Evolutionary conservation across 2,797 vertebrate genomes (phyloP).

Genomic region (Falco naumanni): DNA sequence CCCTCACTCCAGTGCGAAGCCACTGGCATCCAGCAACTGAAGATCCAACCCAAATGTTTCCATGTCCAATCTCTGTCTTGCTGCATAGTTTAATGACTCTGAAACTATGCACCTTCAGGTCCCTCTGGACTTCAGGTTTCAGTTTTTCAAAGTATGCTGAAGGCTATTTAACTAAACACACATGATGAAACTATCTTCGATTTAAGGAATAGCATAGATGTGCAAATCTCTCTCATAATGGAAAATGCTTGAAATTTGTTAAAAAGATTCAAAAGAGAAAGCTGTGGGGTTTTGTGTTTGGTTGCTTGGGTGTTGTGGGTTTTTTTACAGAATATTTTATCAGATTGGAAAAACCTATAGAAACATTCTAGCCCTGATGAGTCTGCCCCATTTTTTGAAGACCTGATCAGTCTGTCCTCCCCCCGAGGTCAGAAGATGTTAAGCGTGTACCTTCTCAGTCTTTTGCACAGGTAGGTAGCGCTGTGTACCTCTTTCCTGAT

Average conservation of each 20-base stretch:
- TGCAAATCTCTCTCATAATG: not conserved
- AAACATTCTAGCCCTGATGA: not conserved
- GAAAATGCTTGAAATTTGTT: not conserved
- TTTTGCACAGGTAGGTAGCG: not conserved
- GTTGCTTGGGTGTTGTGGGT: not conserved
- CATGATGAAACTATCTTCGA: not conserved
- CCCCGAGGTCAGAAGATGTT: not conserved
- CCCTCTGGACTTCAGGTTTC: not conserved
- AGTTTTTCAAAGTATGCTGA: not conserved
- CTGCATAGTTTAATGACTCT: not conserved
- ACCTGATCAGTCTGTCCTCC: conserved; percentile 3
- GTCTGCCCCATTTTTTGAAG: not conserved
- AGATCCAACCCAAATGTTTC: not conserved
- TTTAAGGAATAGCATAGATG: not conserved
- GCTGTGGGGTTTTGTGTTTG: not conserved
- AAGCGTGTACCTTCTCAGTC: not conserved
- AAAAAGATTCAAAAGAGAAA: not conserved
- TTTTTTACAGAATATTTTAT: not conserved
- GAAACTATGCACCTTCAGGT: not conserved
- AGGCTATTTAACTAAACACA: not conserved
- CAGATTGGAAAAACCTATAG: not conserved
- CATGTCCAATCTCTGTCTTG: not conserved
- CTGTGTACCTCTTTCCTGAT: not conserved
- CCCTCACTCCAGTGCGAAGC: not conserved
- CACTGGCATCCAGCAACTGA: not conserved